Evolutionary conservation across 1,140 invertebrate genomes (phyloP).

Genomic region (Ceratosolen fusciceps): DNA sequence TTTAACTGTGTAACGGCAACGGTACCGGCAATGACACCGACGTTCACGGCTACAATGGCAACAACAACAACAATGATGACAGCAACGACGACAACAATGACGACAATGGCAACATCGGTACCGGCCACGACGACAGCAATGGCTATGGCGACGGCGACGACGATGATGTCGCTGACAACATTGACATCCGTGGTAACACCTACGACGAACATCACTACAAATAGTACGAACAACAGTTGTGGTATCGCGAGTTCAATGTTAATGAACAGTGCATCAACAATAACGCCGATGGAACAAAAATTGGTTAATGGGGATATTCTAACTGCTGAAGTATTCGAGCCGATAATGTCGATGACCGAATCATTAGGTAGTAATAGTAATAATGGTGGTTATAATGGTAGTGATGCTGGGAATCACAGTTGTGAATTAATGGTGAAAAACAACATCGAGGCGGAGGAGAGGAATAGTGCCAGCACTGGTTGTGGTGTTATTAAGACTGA

Average conservation of each 20-base stretch:
- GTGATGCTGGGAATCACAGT: constrained; percentile 27
- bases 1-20: too few relatives aligned
- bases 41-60: neutral
- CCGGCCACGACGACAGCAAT: neutral
- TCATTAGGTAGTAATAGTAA: neutral
- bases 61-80: neutral
- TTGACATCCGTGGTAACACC: neutral
- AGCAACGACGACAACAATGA: neutral
- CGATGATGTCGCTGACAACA: neutral
- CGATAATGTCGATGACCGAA: neutral
- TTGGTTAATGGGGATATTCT: constrained; percentile 39
- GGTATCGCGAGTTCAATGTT: constrained; percentile 10
- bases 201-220: neutral
- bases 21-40: too few relatives aligned
- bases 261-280: neutral
- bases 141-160: constrained; percentile 25
- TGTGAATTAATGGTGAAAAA: constrained; percentile 8
- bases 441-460: constrained; percentile 25
- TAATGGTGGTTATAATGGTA: constrained; percentile 26
- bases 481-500: constrained; percentile 16
- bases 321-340: constrained; percentile 16
- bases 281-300: constrained; percentile 8
- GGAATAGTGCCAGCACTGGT: constrained; percentile 20
- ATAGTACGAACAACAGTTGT: constrained; percentile 10
- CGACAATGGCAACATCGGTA: neutral